Percentiles rank a stretch among this genome's conserved stretches.
These are phyloP conservation scores for Phrynocephalus forsythii DNA, from an alignment of 2,797 vertebrate genomes.

Conservation along the genomic window DNA sequence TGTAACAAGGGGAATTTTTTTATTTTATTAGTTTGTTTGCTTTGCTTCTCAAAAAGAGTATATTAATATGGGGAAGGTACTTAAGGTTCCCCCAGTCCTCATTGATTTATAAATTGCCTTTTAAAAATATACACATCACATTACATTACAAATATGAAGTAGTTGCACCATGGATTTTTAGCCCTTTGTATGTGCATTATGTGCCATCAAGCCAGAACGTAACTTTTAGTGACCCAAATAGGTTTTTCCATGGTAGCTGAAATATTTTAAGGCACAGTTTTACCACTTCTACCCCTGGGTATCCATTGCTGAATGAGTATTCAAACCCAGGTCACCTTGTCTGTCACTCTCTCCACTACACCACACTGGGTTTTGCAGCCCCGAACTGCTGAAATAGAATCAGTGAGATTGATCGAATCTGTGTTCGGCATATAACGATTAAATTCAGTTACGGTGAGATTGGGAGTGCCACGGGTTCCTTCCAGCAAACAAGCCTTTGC, in stretches of 20 bases:
- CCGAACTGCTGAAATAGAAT: no score
- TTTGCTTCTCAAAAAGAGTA: no score
- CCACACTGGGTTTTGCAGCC: background rate
- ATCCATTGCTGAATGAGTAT: background rate
- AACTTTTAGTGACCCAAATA: no score
- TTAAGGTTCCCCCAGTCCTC: no score
- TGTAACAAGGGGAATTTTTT: no score
- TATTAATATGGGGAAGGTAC: no score
- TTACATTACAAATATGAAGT: background rate
- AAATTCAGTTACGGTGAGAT: background rate
- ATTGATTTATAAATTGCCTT: no score
- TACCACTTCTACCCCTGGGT: no score
- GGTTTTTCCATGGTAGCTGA: no score
- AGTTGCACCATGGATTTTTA: background rate
- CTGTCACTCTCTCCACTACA: background rate
- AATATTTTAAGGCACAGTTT: no score
- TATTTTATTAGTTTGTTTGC: no score
- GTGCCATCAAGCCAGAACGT: no score
- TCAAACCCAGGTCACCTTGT: background rate
- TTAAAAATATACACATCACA: background rate
- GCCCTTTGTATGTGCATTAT: background rate
- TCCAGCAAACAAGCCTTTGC: constrained; percentile 19
- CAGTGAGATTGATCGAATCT: background rate
- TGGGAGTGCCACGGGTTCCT: background rate
- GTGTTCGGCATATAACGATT: background rate